A percentile compares a stretch with the other conserved stretches of the same genome.
Conservation (phyloP, 2,797 vertebrate genomes). For the Ceryle rudis region DNA sequence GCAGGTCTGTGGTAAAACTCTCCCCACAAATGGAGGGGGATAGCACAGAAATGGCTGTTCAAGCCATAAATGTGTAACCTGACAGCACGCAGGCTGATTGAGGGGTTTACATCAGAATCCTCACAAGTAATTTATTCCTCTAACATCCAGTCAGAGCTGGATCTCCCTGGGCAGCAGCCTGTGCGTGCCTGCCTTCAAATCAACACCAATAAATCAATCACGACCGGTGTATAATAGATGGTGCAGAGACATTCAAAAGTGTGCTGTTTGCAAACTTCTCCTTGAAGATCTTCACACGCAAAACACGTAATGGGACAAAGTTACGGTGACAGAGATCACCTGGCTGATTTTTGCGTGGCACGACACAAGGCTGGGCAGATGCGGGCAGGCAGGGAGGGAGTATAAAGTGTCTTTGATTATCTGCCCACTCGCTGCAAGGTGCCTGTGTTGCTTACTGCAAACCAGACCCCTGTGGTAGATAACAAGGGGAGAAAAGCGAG, state of each 20-base stretch:
- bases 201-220: background rate
- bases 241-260: background rate
- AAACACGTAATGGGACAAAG: background rate
- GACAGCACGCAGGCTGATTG: background rate
- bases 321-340: background rate
- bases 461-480: background rate
- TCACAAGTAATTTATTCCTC: background rate
- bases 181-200: background rate
- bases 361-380: background rate
- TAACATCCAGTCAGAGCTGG: background rate
- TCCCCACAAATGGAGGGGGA: background rate
- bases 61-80: background rate
- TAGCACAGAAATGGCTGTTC: background rate
- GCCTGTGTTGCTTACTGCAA: background rate
- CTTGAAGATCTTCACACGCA: background rate
- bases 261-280: background rate
- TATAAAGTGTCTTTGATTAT: background rate
- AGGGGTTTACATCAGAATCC: background rate
- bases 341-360: background rate
- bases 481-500: background rate
- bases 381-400: background rate
- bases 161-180: background rate
- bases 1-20: background rate
- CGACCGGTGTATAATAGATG: background rate
- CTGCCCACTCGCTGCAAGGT: background rate